Percentiles rank a stretch among this genome's conserved stretches.
These are phyloP conservation scores for Venustoraphidia nigricollis DNA, from an alignment of 2,888 invertebrate genomes.

Conservation along the genomic window DNA sequence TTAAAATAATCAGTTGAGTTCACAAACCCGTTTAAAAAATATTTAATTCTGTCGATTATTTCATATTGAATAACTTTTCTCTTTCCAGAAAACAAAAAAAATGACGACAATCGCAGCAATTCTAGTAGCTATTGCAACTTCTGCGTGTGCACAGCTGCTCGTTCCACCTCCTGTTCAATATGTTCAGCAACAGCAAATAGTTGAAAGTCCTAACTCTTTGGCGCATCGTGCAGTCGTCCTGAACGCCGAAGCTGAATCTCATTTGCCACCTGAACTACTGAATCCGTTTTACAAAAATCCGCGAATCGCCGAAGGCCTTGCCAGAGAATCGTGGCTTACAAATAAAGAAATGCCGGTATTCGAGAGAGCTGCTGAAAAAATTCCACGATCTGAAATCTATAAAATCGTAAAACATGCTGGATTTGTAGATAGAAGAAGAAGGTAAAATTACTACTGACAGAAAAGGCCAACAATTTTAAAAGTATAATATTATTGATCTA, in stretches of 20 bases:
- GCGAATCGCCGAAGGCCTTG: slow-evolving; percentile 51
- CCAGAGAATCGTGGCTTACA: slow-evolving; percentile 64
- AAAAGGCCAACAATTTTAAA: too few relatives aligned
- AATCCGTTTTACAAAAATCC: slow-evolving; percentile 70
- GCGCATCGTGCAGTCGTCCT: slow-evolving; percentile 58
- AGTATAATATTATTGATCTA: too few relatives aligned
- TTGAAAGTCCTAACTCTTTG: slow-evolving; percentile 14
- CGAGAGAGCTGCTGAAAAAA: slow-evolving; percentile 66
- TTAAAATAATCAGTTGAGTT: too few relatives aligned
- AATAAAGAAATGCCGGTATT: slow-evolving; percentile 64
- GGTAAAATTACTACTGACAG: neutral
- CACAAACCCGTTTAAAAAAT: too few relatives aligned
- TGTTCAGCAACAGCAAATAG: slow-evolving; percentile 4
- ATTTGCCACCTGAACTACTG: slow-evolving; percentile 50
- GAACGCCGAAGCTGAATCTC: slow-evolving; percentile 55
- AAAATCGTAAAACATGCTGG: slow-evolving; percentile 61
- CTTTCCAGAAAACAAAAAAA: neutral
- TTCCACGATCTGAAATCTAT: slow-evolving; percentile 59
- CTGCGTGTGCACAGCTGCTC: slow-evolving; percentile 3
- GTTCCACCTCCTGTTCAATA: slow-evolving; percentile 11
- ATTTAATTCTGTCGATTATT: too few relatives aligned
- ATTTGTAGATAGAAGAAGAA: slow-evolving; percentile 26
- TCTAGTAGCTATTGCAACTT: neutral
- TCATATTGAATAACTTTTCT: too few relatives aligned
- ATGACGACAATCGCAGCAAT: neutral